Conservation (phyloP, 92 coral and sea anemone species). For the Porites divaricata region DNA sequence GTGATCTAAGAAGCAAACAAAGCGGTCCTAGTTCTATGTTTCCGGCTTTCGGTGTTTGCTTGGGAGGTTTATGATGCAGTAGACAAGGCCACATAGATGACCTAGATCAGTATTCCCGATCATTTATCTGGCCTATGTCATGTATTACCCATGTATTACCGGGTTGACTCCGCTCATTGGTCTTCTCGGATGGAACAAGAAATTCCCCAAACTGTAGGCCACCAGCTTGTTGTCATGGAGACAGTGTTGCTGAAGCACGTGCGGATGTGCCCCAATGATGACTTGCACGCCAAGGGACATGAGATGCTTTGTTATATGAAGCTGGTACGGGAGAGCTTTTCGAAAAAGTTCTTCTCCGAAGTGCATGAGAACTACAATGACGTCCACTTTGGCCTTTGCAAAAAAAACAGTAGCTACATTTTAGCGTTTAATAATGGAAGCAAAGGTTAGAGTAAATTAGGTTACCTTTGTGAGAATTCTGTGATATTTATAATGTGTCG, state of each 20-base stretch:
- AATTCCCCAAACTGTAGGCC: slow-evolving; percentile 70
- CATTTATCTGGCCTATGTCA: too few species aligned
- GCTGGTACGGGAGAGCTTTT: slow-evolving; percentile 34
- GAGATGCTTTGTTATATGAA: slow-evolving; percentile 40
- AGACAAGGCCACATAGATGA: too few species aligned
- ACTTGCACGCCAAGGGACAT: slow-evolving; percentile 65
- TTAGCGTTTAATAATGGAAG: too few species aligned
- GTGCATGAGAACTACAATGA: slow-evolving; percentile 71
- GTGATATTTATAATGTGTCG: too few species aligned
- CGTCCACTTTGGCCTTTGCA: slow-evolving; percentile 45
- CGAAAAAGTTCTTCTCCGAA: slow-evolving; percentile 58
- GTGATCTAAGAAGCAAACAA: too few species aligned
- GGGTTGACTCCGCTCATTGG: slow-evolving; percentile 9
- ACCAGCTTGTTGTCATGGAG: slow-evolving; percentile 35
- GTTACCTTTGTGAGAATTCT: too few species aligned
- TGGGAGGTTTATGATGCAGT: too few species aligned
- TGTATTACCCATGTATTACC: slow-evolving; percentile 14
- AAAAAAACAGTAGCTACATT: neutral
- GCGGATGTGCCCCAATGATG: slow-evolving; percentile 74
- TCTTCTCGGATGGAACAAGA: slow-evolving; percentile 49
- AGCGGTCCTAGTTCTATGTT: too few species aligned
- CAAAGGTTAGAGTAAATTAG: too few species aligned
- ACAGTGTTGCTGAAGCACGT: slow-evolving; percentile 62
- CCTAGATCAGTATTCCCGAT: too few species aligned
- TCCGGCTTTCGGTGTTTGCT: too few species aligned